Evolutionary conservation across 2,113 vertebrate species (phyloP).

Genomic region (Dromiciops gliroides): DNA sequence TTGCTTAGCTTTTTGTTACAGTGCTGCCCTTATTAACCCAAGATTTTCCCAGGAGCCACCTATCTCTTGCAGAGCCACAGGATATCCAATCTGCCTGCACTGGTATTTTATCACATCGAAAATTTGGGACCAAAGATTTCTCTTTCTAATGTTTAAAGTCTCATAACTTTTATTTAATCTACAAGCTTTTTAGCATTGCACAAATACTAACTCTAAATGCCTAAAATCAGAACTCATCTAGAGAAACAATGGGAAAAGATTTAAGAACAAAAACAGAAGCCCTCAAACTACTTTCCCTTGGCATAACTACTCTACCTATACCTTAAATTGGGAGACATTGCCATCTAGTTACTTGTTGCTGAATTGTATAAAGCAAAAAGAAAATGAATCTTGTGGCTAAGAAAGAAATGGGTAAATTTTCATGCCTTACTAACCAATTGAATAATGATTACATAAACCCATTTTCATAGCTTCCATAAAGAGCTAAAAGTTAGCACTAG

Average conservation of each 20-base stretch:
- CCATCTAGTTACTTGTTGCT: constrained; percentile 56
- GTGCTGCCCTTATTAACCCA: background rate
- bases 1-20: background rate
- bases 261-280: constrained; percentile 46
- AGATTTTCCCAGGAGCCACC: background rate
- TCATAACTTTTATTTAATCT: constrained; percentile 46
- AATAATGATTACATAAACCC: background rate
- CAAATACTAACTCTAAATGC: constrained; percentile 34
- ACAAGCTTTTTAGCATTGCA: constrained; percentile 4
- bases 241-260: constrained; percentile 32
- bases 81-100: background rate
- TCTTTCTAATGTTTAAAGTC: constrained; percentile 17
- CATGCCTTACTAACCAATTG: background rate
- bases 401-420: background rate
- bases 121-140: background rate
- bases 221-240: constrained; percentile 53
- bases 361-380: constrained; percentile 34
- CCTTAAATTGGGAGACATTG: constrained; percentile 43
- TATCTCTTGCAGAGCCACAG: background rate
- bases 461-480: background rate
- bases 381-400: background rate
- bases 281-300: constrained; percentile 34
- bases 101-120: constrained; percentile 34
- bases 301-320: constrained; percentile 6
- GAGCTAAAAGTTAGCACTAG: background rate